Percentiles rank a stretch among this genome's conserved stretches.
Conservation (phyloP, 2,888 invertebrate species). For the Clanis bilineata region DNA sequence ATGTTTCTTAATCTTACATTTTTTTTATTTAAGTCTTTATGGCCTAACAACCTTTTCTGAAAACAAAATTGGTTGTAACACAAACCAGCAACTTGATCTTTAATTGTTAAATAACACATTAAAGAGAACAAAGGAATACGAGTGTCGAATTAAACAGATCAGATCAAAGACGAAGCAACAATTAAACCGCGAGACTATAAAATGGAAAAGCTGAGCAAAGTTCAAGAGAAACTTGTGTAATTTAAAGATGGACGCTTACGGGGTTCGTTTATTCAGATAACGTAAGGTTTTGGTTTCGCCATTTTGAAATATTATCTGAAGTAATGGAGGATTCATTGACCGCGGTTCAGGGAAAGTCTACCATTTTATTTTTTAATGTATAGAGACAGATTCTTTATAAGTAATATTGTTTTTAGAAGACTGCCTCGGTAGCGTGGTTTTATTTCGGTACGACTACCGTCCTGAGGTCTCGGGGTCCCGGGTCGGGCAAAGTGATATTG, state of each 20-base stretch:
- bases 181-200: constrained; percentile 68
- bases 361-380: not conserved
- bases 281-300: constrained; percentile 14
- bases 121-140: constrained; percentile 40
- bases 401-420: no score
- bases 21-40: no score
- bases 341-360: not conserved
- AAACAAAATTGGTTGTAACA: not conserved
- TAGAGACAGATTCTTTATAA: not conserved
- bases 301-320: constrained; percentile 1
- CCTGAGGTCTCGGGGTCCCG: no score
- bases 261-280: constrained; percentile 33
- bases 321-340: constrained; percentile 8
- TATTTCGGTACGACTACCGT: no score
- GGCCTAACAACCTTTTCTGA: not conserved
- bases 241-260: constrained; percentile 48
- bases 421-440: no score
- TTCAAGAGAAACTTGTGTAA: constrained; percentile 46
- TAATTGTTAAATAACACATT: constrained; percentile 10
- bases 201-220: constrained; percentile 61
- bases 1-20: no score
- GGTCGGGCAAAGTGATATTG: no score
- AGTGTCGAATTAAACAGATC: constrained; percentile 55
- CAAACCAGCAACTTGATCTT: constrained; percentile 4
- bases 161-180: constrained; percentile 59